A percentile compares a stretch with the other conserved stretches of the same genome.
Evolutionary conservation across 2,797 vertebrate genomes (phyloP).

Genomic region (Poecilia velifera): DNA sequence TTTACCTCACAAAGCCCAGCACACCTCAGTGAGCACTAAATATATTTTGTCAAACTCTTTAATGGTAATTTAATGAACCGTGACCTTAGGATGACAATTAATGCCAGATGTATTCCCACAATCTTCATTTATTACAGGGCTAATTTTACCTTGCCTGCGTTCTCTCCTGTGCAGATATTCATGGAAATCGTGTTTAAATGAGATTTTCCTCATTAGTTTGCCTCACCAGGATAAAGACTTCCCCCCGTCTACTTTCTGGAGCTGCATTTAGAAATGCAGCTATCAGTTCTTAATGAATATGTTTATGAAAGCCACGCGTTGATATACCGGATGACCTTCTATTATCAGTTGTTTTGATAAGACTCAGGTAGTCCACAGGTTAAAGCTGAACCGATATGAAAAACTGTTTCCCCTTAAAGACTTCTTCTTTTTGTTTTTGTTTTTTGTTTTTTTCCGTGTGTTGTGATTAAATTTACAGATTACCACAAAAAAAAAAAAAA

Average conservation of each 20-base stretch:
- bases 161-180: slow-evolving; percentile 61
- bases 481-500: not conserved
- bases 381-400: slow-evolving; percentile 11
- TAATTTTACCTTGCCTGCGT: slow-evolving; percentile 76
- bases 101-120: slow-evolving; percentile 74
- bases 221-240: slow-evolving; percentile 68
- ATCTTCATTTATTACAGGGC: slow-evolving; percentile 77
- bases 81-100: slow-evolving; percentile 79
- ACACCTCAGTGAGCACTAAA: slow-evolving; percentile 80
- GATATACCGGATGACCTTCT: slow-evolving; percentile 46
- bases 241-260: slow-evolving; percentile 56
- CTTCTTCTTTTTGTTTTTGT: not conserved
- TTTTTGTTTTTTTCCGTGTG: too few species aligned
- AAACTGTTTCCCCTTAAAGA: not conserved
- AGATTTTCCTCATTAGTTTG: slow-evolving; percentile 73
- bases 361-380: slow-evolving; percentile 16
- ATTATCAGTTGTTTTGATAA: slow-evolving; percentile 42
- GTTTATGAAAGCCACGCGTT: slow-evolving; percentile 60
- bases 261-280: slow-evolving; percentile 51
- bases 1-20: slow-evolving; percentile 77
- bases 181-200: slow-evolving; percentile 72
- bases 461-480: not conserved
- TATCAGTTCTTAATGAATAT: slow-evolving; percentile 70
- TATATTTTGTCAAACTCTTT: slow-evolving; percentile 80
- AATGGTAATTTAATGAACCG: slow-evolving; percentile 83